Base-by-base conservation (phyloP, 2,888 invertebrate species). In the Phyto melanocephala region DNA sequence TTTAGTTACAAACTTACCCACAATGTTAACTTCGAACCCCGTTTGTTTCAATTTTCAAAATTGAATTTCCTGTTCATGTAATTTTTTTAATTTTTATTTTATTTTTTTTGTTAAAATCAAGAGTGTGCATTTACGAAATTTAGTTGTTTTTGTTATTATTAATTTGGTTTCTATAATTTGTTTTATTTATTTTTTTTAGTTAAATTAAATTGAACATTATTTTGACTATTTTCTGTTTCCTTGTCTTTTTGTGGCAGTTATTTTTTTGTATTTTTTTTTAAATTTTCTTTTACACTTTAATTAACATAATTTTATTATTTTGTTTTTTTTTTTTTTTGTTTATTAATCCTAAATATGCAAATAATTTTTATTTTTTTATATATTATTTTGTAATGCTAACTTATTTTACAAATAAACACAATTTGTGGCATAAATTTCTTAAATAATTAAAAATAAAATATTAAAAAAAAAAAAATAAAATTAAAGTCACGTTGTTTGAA, bases 11-110 rank as follows among this genome's bases (percentile, higher is more conserved):
- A 81, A 81, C 85, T 84, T 85, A 85, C 84, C 82, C 81, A 81
- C 84, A 85, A 90, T 90, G 90, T 90, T 90, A 90, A 91, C 91
- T 90, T 91, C 88, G 89, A 89, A 88, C 89, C 88, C 87, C 88
- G 86, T 80, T 87, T 85, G 85, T 86, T 79, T 79, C 60, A 82
- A 67, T 75, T 67, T 74, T 76, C 15, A 8, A 40, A 74, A 71
- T 54, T 45, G 54, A 70, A 52, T 60, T 45, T 24, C 40, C 40
- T 52, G n/a, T 20, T 60, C 13, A 17, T 37, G 60, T 60, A 42
- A 11, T 33, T 40, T 45, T 52, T 20, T 37, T 74, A 28, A 13
- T 35, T 50, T 65, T 54, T 56, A 54, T 17, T 2, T 6, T 52
- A 13, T 50, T 50, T 50, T 4, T 7, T 47, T 45, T 63, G 65